phyloP scores from a whole-genome alignment of 2,797 vertebrate genomes.

The Enteromius trimaculatus region DNA sequence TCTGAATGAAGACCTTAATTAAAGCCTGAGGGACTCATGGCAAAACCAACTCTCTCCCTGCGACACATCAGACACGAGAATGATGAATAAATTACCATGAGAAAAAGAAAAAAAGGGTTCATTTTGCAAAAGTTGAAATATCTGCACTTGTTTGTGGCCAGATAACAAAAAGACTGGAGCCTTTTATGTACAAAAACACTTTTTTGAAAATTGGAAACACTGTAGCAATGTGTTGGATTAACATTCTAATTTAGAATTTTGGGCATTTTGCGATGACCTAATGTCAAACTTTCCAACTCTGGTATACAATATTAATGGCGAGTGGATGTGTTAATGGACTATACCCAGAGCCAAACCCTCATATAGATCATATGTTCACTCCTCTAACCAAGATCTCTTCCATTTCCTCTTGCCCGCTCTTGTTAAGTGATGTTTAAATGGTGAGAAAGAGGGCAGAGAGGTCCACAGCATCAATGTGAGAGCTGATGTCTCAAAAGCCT shows the following conservation, averaged over 20 bases:
- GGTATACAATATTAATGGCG: conserved; percentile 33
- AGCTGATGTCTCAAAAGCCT: conserved; percentile 11
- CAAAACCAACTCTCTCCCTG: conserved; percentile 19
- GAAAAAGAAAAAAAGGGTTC: conserved; percentile 14
- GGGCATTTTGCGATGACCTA: not conserved
- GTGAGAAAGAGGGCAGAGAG: not conserved
- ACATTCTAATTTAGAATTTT: not conserved
- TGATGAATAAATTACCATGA: conserved; percentile 50
- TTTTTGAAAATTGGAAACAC: not conserved
- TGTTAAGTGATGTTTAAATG: conserved; percentile 41
- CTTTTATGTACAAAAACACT: not conserved
- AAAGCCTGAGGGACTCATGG: conserved; percentile 54
- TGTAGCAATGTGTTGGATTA: not conserved
- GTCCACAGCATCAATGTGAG: conserved; percentile 15
- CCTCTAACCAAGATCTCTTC: conserved; percentile 1
- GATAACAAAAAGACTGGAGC: not conserved
- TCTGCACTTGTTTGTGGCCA: not conserved
- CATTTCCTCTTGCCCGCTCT: conserved; percentile 14
- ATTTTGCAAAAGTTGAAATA: conserved; percentile 23
- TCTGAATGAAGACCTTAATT: conserved; percentile 55
- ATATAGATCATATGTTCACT: not conserved
- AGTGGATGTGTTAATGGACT: conserved; percentile 1
- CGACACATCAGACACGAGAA: conserved; percentile 32
- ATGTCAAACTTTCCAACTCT: not conserved
- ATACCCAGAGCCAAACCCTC: conserved; percentile 9